Conservation (phyloP, 1,140 invertebrate species). For the Drosophila prosaltans region DNA sequence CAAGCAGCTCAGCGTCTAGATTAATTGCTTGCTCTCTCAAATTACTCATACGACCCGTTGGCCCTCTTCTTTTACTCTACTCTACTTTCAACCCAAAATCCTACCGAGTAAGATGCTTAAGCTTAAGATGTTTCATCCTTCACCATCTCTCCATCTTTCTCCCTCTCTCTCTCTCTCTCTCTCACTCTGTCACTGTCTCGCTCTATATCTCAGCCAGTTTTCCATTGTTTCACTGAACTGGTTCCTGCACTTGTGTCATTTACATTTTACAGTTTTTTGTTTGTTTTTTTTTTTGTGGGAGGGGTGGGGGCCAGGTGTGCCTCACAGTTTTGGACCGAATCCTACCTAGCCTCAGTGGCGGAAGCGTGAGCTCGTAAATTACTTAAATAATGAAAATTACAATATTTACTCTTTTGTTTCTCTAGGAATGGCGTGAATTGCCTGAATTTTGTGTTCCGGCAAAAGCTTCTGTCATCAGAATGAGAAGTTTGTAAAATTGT, state of each 20-base stretch:
- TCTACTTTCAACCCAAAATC: constrained; percentile 11
- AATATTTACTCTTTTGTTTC: constrained; percentile 74
- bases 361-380: constrained; percentile 73
- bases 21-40: constrained; percentile 73
- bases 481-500: neutral
- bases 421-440: constrained; percentile 5
- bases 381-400: constrained; percentile 79
- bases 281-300: neutral
- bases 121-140: constrained; percentile 25
- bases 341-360: constrained; percentile 23
- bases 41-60: constrained; percentile 76
- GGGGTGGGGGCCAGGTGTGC: neutral
- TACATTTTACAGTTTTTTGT: constrained; percentile 42
- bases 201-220: neutral
- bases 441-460: constrained; percentile 10
- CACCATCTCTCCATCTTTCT: neutral
- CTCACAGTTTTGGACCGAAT: constrained; percentile 9
- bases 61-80: neutral
- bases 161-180: neutral
- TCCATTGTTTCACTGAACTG: constrained; percentile 4
- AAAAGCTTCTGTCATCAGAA: constrained; percentile 3
- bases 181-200: neutral
- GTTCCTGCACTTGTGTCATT: constrained; percentile 48
- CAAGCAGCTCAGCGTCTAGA: constrained; percentile 46
- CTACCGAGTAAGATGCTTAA: constrained; percentile 14